Conservation (phyloP, 2,113 vertebrate species). For the Nycticorax nycticorax region DNA sequence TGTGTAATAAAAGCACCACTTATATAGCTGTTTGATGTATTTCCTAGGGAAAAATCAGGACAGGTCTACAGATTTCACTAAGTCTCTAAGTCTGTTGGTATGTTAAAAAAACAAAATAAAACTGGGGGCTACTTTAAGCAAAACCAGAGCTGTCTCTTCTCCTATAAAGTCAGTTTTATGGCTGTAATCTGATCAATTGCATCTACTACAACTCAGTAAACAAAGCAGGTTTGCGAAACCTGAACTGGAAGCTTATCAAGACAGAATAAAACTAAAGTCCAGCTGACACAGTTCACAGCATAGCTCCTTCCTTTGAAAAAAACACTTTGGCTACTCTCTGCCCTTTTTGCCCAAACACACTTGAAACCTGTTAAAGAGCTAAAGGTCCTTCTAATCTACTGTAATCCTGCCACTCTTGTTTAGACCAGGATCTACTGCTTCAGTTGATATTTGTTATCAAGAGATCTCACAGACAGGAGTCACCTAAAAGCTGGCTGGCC, state of each 20-base stretch:
- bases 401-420: neutral
- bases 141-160: neutral
- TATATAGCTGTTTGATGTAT: neutral
- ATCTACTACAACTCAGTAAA: neutral
- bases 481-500: neutral
- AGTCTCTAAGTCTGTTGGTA: neutral
- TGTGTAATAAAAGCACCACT: neutral
- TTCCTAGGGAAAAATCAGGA: neutral
- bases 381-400: neutral
- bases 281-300: neutral
- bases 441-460: neutral
- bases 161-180: neutral
- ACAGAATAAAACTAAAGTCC: neutral
- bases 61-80: neutral
- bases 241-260: neutral
- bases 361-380: neutral
- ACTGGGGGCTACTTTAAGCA: neutral
- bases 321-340: neutral
- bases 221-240: neutral
- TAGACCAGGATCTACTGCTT: neutral
- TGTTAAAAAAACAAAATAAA: neutral
- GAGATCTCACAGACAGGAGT: neutral
- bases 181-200: neutral
- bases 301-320: neutral
- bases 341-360: neutral